Evolutionary conservation across 2,113 vertebrate genomes (phyloP).

Genomic region (Mobula hypostoma): DNA sequence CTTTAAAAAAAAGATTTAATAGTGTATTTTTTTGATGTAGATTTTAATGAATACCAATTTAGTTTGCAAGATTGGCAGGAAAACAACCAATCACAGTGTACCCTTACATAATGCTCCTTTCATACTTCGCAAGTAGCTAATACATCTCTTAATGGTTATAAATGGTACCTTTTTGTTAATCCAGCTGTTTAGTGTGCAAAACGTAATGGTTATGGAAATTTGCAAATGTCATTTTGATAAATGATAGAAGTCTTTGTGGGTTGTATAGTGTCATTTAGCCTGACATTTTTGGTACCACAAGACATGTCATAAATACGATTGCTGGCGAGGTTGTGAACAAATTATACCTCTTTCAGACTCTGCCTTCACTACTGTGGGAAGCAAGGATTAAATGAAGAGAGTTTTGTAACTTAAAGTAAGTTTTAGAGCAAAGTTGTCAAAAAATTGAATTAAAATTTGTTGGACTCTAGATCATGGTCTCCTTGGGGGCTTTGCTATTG

Average conservation of each 20-base stretch:
- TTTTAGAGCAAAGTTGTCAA: not conserved
- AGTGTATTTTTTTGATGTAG: not conserved
- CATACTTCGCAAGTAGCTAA: not conserved
- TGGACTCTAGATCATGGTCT: no score
- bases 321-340: not conserved
- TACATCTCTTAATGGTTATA: not conserved
- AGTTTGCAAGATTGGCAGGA: not conserved
- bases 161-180: slow-evolving; percentile 25
- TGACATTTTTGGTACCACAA: not conserved
- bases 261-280: not conserved
- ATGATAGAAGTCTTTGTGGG: not conserved
- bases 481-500: no score
- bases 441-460: not conserved
- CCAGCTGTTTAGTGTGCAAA: not conserved
- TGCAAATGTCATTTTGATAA: not conserved
- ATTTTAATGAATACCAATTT: slow-evolving; percentile 14
- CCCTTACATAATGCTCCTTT: slow-evolving; percentile 5
- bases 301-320: not conserved
- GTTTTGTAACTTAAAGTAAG: not conserved
- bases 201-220: not conserved
- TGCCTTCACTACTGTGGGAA: not conserved
- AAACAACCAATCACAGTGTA: not conserved
- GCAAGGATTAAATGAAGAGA: not conserved
- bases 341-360: not conserved
- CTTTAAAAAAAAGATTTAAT: slow-evolving; percentile 20